phyloP scores from a whole-genome alignment of 2,113 vertebrate genomes.

The Aramus guarauna region DNA sequence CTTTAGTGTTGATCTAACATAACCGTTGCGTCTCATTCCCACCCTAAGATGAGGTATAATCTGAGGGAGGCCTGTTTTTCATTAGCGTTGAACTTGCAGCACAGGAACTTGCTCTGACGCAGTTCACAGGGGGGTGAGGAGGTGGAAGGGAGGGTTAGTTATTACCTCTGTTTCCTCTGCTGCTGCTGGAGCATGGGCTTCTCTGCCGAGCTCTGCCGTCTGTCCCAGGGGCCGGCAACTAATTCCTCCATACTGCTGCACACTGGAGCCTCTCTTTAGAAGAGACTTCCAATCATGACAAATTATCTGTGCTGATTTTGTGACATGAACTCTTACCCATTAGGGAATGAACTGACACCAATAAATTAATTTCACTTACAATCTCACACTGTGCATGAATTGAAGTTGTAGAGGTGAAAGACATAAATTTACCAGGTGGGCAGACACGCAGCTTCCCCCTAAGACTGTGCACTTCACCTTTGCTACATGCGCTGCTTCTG shows the following conservation, averaged over 20 bases:
- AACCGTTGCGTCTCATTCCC: slow-evolving; percentile 59
- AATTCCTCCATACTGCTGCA: slow-evolving; percentile 21
- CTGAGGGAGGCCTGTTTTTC: slow-evolving; percentile 66
- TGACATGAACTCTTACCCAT: slow-evolving; percentile 63
- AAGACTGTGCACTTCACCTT: slow-evolving; percentile 42
- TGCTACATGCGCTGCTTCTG: background rate
- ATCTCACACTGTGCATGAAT: slow-evolving; percentile 21
- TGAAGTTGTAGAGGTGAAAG: slow-evolving; percentile 63
- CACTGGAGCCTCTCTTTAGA: background rate
- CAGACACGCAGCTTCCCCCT: slow-evolving; percentile 33
- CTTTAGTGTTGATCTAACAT: slow-evolving; percentile 65
- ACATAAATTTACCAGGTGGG: slow-evolving; percentile 67
- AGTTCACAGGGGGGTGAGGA: slow-evolving; percentile 57
- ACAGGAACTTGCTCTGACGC: slow-evolving; percentile 41
- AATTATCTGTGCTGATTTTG: slow-evolving; percentile 61
- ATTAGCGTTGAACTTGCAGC: slow-evolving; percentile 65
- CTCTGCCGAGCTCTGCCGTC: background rate
- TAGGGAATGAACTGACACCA: slow-evolving; percentile 63
- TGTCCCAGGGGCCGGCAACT: slow-evolving; percentile 26
- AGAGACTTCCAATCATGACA: slow-evolving; percentile 60
- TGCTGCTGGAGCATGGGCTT: background rate
- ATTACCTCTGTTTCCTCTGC: slow-evolving; percentile 54
- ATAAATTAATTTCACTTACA: slow-evolving; percentile 68
- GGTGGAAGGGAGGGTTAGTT: slow-evolving; percentile 27
- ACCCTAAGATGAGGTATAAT: slow-evolving; percentile 33